Conservation (phyloP, 2,113 vertebrate genomes). For the Peromyscus californicus region DNA sequence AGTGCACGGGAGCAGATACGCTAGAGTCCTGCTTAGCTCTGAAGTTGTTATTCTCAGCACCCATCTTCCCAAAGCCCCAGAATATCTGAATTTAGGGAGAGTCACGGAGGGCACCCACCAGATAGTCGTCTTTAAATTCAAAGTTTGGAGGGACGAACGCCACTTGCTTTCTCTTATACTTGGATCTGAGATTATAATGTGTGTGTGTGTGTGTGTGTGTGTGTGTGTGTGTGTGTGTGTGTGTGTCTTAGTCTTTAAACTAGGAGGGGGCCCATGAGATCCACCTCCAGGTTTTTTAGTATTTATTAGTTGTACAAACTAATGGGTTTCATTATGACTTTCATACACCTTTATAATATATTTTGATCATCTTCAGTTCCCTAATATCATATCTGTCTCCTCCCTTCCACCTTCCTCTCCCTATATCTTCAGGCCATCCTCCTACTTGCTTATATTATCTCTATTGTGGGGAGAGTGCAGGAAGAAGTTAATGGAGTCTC, state of each 20-base stretch:
- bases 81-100: not conserved
- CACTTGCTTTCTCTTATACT: too few species aligned
- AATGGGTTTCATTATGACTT: not conserved
- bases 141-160: not conserved
- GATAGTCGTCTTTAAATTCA: not conserved
- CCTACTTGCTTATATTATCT: not conserved
- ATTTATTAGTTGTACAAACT: not conserved
- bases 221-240: too few species aligned
- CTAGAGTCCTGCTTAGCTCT: not conserved
- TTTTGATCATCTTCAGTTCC: not conserved
- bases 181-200: not conserved
- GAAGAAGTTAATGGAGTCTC: not conserved
- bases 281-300: not conserved
- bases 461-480: not conserved
- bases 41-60: not conserved
- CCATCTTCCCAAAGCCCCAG: not conserved
- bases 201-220: not conserved
- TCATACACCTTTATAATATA: not conserved
- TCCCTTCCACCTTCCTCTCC: not conserved
- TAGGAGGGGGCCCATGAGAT: not conserved
- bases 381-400: not conserved
- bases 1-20: not conserved
- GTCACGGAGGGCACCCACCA: not conserved
- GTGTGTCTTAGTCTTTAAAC: not conserved
- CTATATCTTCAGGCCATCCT: not conserved